Conservation (phyloP, 1,140 invertebrate genomes). For the Teleogryllus occipitalis region DNA sequence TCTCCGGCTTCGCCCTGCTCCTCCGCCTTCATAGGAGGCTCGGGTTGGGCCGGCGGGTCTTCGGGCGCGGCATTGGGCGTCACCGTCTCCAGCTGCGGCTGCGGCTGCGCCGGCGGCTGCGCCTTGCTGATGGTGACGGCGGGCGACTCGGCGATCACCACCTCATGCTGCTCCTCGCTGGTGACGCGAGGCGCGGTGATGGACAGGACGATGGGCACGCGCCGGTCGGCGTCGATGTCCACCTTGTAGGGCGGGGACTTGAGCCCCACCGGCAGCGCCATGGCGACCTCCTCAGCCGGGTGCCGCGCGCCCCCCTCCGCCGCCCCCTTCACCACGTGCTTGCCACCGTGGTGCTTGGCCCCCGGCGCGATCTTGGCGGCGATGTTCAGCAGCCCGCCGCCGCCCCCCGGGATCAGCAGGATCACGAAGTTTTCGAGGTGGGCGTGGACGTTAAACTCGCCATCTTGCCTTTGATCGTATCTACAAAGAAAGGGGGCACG, state of each 20-base stretch:
- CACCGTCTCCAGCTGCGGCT: too few relatives aligned
- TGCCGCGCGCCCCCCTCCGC: too few relatives aligned
- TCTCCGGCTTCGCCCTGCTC: too few relatives aligned
- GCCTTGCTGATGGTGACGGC: background rate
- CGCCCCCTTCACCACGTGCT: background rate
- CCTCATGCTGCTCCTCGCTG: background rate
- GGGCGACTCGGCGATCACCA: background rate
- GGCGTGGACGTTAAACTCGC: conserved; percentile 51
- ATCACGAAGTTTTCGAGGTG: conserved; percentile 56
- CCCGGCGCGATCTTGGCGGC: background rate
- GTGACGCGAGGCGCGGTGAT: background rate
- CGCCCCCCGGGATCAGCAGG: conserved; percentile 27
- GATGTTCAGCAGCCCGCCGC: background rate
- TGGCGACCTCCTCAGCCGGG: too few relatives aligned
- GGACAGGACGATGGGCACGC: background rate
- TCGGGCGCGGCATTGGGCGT: too few relatives aligned
- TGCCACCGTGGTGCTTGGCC: background rate
- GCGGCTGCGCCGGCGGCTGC: too few relatives aligned
- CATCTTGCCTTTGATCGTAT: conserved; percentile 52
- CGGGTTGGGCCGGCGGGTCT: too few relatives aligned
- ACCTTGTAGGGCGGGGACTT: background rate
- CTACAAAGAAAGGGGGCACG: conserved; percentile 16
- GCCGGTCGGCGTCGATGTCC: background rate
- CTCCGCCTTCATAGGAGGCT: too few relatives aligned
- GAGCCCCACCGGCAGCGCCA: background rate